Percentiles rank a stretch among this genome's conserved stretches.
Conservation (phyloP, 2,797 vertebrate genomes). For the Podargus strigoides region DNA sequence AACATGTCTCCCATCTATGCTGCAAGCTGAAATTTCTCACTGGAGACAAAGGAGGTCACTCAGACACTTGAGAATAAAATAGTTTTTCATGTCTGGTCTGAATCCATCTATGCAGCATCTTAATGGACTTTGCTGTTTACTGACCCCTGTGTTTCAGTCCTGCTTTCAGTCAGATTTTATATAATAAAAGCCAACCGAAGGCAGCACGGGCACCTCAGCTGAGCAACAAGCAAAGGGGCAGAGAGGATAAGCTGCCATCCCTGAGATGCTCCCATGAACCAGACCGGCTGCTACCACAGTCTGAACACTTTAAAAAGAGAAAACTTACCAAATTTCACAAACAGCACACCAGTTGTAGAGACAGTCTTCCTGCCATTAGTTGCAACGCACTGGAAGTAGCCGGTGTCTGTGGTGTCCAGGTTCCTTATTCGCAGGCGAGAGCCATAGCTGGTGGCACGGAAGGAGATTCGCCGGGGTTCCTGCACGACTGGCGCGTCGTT, state of each 20-base stretch:
- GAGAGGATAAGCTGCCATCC: background rate
- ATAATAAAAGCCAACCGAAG: background rate
- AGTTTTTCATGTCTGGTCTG: background rate
- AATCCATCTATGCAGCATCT: background rate
- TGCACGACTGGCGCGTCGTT: constrained; percentile 96
- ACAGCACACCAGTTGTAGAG: constrained; percentile 92
- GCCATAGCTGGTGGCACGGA: constrained; percentile 83
- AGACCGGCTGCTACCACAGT: too few relatives aligned
- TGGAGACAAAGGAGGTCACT: background rate
- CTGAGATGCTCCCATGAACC: background rate
- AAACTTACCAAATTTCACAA: constrained; percentile 93
- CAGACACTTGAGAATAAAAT: background rate
- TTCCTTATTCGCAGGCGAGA: constrained; percentile 93
- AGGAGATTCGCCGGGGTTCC: constrained; percentile 90
- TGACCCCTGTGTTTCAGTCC: background rate
- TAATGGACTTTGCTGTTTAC: background rate
- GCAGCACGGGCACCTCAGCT: background rate
- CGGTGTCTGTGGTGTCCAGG: constrained; percentile 96
- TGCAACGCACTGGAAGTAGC: constrained; percentile 97
- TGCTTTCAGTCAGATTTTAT: background rate
- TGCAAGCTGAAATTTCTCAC: background rate
- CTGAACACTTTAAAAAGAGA: accelerated
- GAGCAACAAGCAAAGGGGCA: background rate
- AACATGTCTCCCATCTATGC: background rate
- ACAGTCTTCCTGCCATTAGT: constrained; percentile 86